phyloP scores from a whole-genome alignment of 2,797 vertebrate species.

The Jordanella pulchra region DNA sequence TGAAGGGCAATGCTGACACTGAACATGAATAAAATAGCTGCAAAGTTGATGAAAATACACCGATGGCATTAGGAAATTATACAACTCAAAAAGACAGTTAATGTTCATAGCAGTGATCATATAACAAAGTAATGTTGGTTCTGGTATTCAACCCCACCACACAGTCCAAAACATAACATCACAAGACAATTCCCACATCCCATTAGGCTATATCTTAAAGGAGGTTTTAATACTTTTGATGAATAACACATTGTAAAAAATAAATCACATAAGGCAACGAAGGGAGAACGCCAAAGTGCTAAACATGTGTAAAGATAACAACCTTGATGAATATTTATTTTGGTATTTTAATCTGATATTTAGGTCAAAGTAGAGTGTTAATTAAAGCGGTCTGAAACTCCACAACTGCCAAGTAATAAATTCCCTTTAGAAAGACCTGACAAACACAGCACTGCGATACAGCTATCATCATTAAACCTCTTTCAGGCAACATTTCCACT shows the following conservation, averaged over 20 bases:
- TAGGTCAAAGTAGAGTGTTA: slow-evolving; percentile 7
- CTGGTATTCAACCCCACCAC: not conserved
- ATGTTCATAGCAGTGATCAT: not conserved
- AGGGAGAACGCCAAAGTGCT: slow-evolving; percentile 4
- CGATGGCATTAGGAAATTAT: too few relatives aligned
- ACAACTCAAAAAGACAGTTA: not conserved
- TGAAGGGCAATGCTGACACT: not conserved
- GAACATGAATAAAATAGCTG: not conserved
- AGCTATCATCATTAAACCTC: slow-evolving; percentile 48
- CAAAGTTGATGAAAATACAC: not conserved
- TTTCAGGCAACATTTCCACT: slow-evolving; percentile 37
- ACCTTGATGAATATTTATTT: slow-evolving; percentile 17
- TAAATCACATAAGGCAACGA: not conserved
- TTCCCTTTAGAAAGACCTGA: slow-evolving; percentile 26
- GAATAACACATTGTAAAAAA: not conserved
- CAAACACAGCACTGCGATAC: slow-evolving; percentile 21
- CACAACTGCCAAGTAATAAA: slow-evolving; percentile 13
- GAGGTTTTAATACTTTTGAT: not conserved
- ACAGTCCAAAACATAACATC: not conserved
- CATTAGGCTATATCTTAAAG: not conserved
- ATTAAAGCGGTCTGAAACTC: slow-evolving; percentile 10
- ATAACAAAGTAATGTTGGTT: not conserved
- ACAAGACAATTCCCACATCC: not conserved
- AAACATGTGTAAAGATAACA: slow-evolving; percentile 10
- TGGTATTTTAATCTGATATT: slow-evolving; percentile 9